Evolutionary conservation across 2,888 invertebrate genomes (phyloP).

Genomic region (Drosophila macrospina): DNA sequence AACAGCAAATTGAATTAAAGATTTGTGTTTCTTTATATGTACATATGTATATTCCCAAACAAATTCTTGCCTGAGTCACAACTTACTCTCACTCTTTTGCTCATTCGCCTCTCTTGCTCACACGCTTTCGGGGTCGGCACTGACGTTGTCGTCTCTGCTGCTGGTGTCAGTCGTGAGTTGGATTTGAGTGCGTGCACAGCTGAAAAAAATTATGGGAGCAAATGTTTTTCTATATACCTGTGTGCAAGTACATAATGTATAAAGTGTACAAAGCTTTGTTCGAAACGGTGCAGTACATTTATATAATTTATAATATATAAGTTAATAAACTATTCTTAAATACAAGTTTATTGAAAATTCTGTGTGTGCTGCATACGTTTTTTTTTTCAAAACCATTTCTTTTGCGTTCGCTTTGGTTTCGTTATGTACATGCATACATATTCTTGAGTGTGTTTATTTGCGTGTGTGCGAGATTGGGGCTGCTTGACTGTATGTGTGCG

Average conservation of each 20-base stretch:
- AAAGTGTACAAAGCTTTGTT: constrained; percentile 28
- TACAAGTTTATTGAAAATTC: constrained; percentile 40
- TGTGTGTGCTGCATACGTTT: constrained; percentile 64
- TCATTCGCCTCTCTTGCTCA: constrained; percentile 36
- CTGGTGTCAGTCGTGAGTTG: constrained; percentile 76
- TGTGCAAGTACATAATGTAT: constrained; percentile 49
- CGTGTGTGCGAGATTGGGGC: constrained; percentile 52
- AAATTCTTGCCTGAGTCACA: constrained; percentile 42
- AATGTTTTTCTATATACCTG: constrained; percentile 44
- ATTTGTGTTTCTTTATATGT: constrained; percentile 3
- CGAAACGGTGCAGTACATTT: constrained; percentile 49
- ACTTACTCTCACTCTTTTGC: constrained; percentile 48
- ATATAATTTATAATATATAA: constrained; percentile 12
- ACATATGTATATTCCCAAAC: constrained; percentile 1
- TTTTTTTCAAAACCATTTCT: constrained; percentile 44
- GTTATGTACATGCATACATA: constrained; percentile 54
- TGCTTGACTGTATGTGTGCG: constrained; percentile 36
- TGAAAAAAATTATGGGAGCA: constrained; percentile 46
- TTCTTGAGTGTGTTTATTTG: constrained; percentile 37
- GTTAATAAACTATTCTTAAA: constrained; percentile 30
- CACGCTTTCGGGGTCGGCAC: constrained; percentile 49
- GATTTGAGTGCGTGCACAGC: constrained; percentile 76
- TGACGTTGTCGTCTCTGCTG: constrained; percentile 50
- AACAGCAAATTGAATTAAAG: constrained; percentile 9
- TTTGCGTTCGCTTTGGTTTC: constrained; percentile 58